Base-by-base conservation (phyloP, 2,113 vertebrate species). In the Etheostoma cragini region DNA sequence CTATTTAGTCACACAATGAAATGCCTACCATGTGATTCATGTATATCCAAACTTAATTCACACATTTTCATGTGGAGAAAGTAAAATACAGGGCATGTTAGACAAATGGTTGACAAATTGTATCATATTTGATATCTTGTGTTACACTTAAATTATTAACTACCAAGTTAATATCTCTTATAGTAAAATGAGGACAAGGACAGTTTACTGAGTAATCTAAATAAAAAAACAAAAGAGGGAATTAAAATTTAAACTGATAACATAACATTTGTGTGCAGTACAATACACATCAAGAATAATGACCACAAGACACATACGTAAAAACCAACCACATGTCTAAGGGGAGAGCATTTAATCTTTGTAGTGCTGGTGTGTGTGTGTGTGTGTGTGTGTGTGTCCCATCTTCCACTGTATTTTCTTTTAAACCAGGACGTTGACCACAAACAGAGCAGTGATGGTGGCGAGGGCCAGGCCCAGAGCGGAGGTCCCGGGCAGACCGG, bases 361-460 rank as follows among this genome's bases (percentile, higher is more conserved):
- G 17, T 68, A 53, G 30, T 69, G 49, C 30, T 21, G 47, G 49
- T 73, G 33, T 63, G 10, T 38, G 19, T 61, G 60, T 75, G 66
- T 54, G 62, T 33, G 22, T 50, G 17, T 46, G 33, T 62, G 26
- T 62, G 21, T 33, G 53, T 49, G 54, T 45, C 75, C 38, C 38
- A 42, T 42, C 38, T 42, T 42, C 33, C 5, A 10, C 30, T 26
- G n/a, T 15, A 46, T 74, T n/a, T 26, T 7, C 22, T 33, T n/a
- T 93, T 75, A 96, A 63, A 90, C 78, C 76, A 95, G 35, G 54
- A 75, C 1, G 16, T 87, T 89, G 58, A 86, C 68, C 46, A 86
- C 15, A n/a, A 95, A 46, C 72, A 94, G 13, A 22, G 92, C 84
- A 8, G 82, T 60, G 38, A 94, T 0, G 26, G 88, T 45, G 68